Evolutionary conservation across 2,888 invertebrate species (phyloP).

Genomic region (Lasioglossum figueresi): DNA sequence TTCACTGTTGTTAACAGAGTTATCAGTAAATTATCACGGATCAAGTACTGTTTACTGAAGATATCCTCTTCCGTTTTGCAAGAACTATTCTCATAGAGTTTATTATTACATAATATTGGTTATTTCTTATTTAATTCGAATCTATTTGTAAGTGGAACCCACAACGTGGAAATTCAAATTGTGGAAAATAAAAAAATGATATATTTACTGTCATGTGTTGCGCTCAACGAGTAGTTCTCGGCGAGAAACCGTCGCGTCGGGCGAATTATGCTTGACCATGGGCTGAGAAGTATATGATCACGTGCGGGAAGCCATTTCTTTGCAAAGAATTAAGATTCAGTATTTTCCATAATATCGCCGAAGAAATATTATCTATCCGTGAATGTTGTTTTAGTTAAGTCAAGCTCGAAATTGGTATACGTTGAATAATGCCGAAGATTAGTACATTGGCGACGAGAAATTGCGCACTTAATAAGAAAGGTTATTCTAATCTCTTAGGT

Average conservation of each 20-base stretch:
- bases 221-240: not conserved
- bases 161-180: not conserved
- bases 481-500: not conserved
- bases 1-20: not conserved
- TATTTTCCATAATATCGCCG: not conserved
- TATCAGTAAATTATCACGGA: not conserved
- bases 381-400: not conserved
- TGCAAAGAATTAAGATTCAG: not conserved
- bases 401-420: not conserved
- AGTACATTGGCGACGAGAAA: not conserved
- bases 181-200: not conserved
- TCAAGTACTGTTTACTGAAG: not conserved
- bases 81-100: not conserved
- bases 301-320: constrained; percentile 5
- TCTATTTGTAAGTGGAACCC: not conserved
- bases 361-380: not conserved
- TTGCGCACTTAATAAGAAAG: not conserved
- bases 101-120: not conserved
- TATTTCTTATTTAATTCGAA: not conserved
- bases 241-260: not conserved
- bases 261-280: not conserved
- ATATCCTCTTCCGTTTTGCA: not conserved
- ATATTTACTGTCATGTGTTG: not conserved
- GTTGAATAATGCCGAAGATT: not conserved
- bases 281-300: not conserved